Base-by-base conservation (phyloP, 1,140 invertebrate genomes). In the Cecropterus lyciades region DNA sequence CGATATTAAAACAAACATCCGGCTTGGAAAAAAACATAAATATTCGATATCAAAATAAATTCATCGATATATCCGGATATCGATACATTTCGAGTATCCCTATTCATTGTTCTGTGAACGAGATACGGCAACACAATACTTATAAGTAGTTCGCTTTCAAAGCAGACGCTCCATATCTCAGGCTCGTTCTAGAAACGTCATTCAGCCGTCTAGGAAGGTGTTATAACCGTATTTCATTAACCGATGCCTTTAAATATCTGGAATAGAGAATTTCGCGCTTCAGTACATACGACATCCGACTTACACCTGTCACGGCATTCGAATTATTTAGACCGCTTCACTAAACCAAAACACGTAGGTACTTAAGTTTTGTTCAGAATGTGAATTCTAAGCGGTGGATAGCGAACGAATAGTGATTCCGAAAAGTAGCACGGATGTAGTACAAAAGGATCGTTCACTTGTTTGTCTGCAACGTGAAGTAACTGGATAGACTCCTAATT, bases 131-230 rank as follows among this genome's bases (percentile, higher is more conserved):
- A 78, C 43, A 78, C 67, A 70, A 75, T 70, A 69, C 66, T 15
- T 52, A 65, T 67, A 71, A 72, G 53, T 68, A 37, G 62, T 67
- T 71, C 73, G 51, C 71, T 72, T 73, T 79, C 71, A 69, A 72
- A 65, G 65, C 48, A 63, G 33, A 74, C 52, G 66, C 59, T 59
- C 63, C 51, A 60, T 72, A 79, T 75, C 52, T 60, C 57, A 67
- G 67, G 52, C 72, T 46, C 70, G 82, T 63, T 77, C 83, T 79
- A 79, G 65, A 85, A 72, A 78, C 64, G 81, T 80, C 83, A 82
- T 57, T 84, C 80, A 84, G 57, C 43, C 46, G 40, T 65, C 56
- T 70, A 62, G 64, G 63, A 75, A 79, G 70, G 72, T 71, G 76
- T 75, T 68, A 42, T 63, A 14, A 55, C 27, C 52, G 42, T 68